Conservation (phyloP, 2,797 vertebrate species). For the Kryptolebias ocellatus region DNA sequence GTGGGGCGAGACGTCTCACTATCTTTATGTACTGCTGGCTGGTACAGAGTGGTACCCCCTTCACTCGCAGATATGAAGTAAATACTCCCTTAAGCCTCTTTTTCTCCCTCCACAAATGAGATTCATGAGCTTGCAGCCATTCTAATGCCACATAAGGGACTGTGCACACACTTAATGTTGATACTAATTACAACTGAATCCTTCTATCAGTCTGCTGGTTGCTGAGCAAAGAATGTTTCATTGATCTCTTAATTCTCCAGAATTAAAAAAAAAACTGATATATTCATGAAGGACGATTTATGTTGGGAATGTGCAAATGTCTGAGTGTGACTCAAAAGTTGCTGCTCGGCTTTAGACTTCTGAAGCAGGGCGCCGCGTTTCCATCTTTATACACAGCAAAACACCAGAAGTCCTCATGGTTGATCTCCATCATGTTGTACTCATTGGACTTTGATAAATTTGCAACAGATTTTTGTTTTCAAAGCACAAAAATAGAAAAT, state of each 20-base stretch:
- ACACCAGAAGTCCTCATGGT: too few species aligned
- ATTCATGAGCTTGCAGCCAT: conserved; percentile 32
- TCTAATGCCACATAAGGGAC: conserved; percentile 18
- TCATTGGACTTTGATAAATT: too few species aligned
- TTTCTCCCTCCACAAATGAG: conserved; percentile 34
- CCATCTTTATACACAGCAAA: too few species aligned
- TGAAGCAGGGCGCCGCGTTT: too few species aligned
- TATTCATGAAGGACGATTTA: too few species aligned
- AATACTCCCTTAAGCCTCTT: conserved; percentile 38
- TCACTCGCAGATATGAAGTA: conserved; percentile 13
- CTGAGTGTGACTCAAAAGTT: too few species aligned
- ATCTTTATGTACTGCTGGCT: conserved; percentile 2
- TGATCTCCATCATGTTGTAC: too few species aligned
- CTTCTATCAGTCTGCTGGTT: neutral
- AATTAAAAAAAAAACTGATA: too few species aligned
- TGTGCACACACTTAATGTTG: conserved; percentile 11
- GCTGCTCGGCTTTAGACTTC: too few species aligned
- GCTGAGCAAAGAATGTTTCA: neutral
- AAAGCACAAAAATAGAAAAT: neutral
- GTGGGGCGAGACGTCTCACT: neutral
- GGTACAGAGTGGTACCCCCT: conserved; percentile 6
- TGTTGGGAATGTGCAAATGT: too few species aligned
- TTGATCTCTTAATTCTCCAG: neutral
- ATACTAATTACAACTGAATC: conserved; percentile 1
- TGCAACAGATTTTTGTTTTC: too few species aligned